A percentile compares a stretch with the other conserved stretches of the same genome.
These are phyloP conservation scores for Nematostella vectensis DNA, from an alignment of 92 coral and sea anemone species.

Conservation along the genomic window DNA sequence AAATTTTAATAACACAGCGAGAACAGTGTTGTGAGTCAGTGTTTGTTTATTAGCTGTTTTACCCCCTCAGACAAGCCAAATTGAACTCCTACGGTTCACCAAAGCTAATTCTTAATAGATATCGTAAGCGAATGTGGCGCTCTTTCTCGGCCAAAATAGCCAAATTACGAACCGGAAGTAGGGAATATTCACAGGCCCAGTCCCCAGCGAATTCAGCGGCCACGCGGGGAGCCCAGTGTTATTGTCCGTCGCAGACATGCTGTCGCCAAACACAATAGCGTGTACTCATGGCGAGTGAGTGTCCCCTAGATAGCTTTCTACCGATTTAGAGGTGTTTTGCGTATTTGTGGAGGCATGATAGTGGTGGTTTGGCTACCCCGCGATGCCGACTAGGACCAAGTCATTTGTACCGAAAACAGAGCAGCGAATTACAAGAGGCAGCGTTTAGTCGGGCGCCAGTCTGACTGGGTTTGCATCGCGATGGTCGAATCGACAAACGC, in stretches of 20 bases:
- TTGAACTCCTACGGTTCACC: slow-evolving; percentile 8
- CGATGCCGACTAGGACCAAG: slow-evolving; percentile 5
- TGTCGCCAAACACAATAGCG: slow-evolving; percentile 83
- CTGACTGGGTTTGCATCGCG: slow-evolving; percentile 1
- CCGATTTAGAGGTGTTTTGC: slow-evolving; percentile 67
- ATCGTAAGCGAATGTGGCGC: neutral
- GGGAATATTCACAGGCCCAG: slow-evolving; percentile 46
- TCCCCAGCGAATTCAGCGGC: slow-evolving; percentile 44
- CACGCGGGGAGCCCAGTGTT: slow-evolving; percentile 62
- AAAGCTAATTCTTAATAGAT: slow-evolving; percentile 8
- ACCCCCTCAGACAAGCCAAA: slow-evolving; percentile 11
- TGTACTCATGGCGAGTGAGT: slow-evolving; percentile 50
- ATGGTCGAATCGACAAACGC: no score
- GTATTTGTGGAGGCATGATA: slow-evolving; percentile 43
- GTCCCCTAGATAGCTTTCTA: slow-evolving; percentile 72
- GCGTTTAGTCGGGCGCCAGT: neutral
- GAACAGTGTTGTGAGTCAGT: slow-evolving; percentile 31
- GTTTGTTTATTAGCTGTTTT: slow-evolving; percentile 31
- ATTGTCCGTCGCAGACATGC: slow-evolving; percentile 80
- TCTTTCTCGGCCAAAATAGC: neutral
- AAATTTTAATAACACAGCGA: slow-evolving; percentile 67
- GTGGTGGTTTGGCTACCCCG: slow-evolving; percentile 58
- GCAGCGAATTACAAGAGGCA: neutral
- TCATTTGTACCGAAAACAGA: neutral
- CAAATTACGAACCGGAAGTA: slow-evolving; percentile 56